These are phyloP conservation scores for Triplophysa tibetana DNA, from an alignment of 2,113 vertebrate genomes.

Conservation along the genomic window DNA sequence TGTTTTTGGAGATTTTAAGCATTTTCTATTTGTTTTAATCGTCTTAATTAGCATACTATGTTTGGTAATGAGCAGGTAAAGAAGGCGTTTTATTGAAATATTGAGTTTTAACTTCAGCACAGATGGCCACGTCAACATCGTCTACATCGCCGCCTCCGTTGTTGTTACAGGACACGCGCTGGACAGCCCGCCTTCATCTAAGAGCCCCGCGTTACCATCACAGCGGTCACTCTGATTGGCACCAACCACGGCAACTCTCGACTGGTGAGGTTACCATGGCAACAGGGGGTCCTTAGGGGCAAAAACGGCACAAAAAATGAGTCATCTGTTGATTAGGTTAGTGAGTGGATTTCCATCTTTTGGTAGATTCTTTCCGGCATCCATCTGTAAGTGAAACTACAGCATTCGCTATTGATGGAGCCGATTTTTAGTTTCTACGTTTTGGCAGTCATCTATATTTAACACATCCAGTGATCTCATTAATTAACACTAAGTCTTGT, in stretches of 20 bases:
- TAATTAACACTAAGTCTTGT: conserved; percentile 45
- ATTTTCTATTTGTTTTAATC: conserved; percentile 49
- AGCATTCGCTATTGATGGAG: not conserved
- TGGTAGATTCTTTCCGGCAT: not conserved
- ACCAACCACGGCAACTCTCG: conserved; percentile 48
- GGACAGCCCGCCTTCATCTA: conserved; percentile 65
- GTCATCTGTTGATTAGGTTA: conserved; percentile 38
- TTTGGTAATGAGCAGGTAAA: conserved; percentile 69
- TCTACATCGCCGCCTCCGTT: too few species aligned
- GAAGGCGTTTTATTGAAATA: conserved; percentile 48
- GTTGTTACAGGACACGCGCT: conserved; percentile 46
- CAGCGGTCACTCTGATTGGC: conserved; percentile 68
- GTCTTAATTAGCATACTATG: conserved; percentile 65
- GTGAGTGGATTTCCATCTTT: conserved; percentile 15
- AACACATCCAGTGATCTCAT: conserved; percentile 44
- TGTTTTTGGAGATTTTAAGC: not conserved
- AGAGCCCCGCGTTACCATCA: conserved; percentile 67
- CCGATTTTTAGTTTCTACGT: not conserved
- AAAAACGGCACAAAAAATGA: conserved; percentile 16
- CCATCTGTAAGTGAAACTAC: conserved; percentile 12
- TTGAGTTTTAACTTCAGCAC: conserved; percentile 61
- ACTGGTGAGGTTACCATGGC: conserved; percentile 61
- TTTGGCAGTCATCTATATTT: conserved; percentile 48
- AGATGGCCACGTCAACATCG: conserved; percentile 66
- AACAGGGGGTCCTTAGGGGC: conserved; percentile 1